Evolutionary conservation across 2,113 vertebrate species (phyloP), one percentile per base, ranked within the genome.

Genomic region (Chaenocephalus aceratus): DNA sequence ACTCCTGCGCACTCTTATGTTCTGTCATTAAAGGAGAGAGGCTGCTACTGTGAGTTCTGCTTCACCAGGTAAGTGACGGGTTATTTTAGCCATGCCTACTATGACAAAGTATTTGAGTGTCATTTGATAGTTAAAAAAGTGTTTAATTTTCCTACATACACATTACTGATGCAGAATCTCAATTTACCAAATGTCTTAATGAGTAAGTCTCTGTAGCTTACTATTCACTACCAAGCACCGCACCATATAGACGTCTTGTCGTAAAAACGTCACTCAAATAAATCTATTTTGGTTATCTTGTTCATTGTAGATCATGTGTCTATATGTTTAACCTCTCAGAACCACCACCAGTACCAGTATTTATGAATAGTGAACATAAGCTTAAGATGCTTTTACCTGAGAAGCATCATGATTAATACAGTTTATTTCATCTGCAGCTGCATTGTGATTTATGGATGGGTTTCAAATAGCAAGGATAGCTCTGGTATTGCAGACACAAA

Each of bases 1-100:
- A 95, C 96, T 89, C 96, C 95, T 73, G 95, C 97, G 45, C 97
- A 95, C 84, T 91, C 95, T 1, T 94, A 53, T 72, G 97, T 98
- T 79, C 93, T 99, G 87, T 94, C 97, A 1, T 93, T 93, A 53
- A 93, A 86, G 61, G 96, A 99, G 92, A 94, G 97, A 66, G 96
- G 97, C 59, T 89, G 86, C 86, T 95, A 95, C 94, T 99, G 98
- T 81, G 98, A 99, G 34, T 79, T 89, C 92, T 99, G 98, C 96
- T 97, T 99, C 88, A 72, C 93, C 85, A 97, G 97, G 98, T 98
- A 94, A 74, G 3, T 16, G 18, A 36, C 30, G 12, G 14, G 8
- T 21, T 21, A n/a, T 51, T 63, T 45, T 48, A 21, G 16, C 14
- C 16, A 16, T 5, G 4, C 26, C 4, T 48, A 56, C 21, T 18